Evolutionary conservation across 1,140 invertebrate species (phyloP).

Genomic region (Probaryconus sp.): DNA sequence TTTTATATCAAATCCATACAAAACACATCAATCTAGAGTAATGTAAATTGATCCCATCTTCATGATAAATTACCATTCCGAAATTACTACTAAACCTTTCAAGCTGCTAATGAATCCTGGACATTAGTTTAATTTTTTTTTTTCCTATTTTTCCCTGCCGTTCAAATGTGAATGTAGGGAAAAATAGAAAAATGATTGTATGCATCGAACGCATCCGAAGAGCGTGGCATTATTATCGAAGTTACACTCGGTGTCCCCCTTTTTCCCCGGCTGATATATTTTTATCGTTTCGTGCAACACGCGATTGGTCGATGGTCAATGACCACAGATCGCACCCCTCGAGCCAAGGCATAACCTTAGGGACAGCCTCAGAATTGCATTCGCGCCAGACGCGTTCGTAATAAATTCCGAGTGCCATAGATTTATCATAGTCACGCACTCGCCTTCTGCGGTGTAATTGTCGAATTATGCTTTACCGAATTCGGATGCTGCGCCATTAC

Average conservation of each 20-base stretch:
- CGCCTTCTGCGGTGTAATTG: slow-evolving; percentile 67
- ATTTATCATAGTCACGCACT: slow-evolving; percentile 76
- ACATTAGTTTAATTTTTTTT: slow-evolving; percentile 17
- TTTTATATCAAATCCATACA: no score
- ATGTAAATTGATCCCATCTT: no score
- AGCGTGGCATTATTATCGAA: slow-evolving; percentile 51
- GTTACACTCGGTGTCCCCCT: slow-evolving; percentile 44
- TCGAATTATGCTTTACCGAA: slow-evolving; percentile 53
- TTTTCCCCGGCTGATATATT: slow-evolving; percentile 66
- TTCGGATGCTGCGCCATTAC: slow-evolving; percentile 47
- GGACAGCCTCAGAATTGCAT: slow-evolving; percentile 66
- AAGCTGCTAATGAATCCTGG: slow-evolving; percentile 7
- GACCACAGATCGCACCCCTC: slow-evolving; percentile 59
- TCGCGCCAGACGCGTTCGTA: slow-evolving; percentile 66
- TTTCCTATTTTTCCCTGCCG: neutral
- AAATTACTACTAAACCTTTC: slow-evolving; percentile 18
- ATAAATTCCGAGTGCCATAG: slow-evolving; percentile 70
- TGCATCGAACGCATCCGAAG: slow-evolving; percentile 54
- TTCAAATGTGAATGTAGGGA: slow-evolving; percentile 1
- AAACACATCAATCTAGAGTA: no score
- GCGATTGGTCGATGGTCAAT: slow-evolving; percentile 67
- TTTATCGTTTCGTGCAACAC: slow-evolving; percentile 67
- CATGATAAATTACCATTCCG: no score
- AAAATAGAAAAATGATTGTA: slow-evolving; percentile 55
- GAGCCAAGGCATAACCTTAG: slow-evolving; percentile 43